Conservation (phyloP, 1,140 invertebrate genomes). For the Achroia grisella region DNA sequence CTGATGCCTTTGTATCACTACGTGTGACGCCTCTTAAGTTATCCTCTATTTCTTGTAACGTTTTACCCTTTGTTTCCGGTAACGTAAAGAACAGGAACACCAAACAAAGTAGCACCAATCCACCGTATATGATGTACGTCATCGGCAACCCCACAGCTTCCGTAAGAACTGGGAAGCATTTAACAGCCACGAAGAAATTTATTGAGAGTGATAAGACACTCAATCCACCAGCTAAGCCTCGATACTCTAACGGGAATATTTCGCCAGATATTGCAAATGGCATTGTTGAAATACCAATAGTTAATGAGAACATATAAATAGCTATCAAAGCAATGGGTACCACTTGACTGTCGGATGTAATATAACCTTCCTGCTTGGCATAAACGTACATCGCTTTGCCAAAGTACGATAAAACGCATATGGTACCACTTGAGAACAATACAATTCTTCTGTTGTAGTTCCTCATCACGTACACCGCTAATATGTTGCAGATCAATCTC, state of each 20-base stretch:
- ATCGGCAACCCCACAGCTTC: slow-evolving; percentile 35
- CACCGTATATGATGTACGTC: slow-evolving; percentile 50
- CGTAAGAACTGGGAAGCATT: slow-evolving; percentile 50
- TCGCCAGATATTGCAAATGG: slow-evolving; percentile 61
- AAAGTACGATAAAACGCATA: slow-evolving; percentile 52
- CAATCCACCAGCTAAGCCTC: slow-evolving; percentile 55
- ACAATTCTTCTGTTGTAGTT: slow-evolving; percentile 47
- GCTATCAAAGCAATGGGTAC: slow-evolving; percentile 47
- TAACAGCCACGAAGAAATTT: slow-evolving; percentile 57
- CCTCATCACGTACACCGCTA: slow-evolving; percentile 60
- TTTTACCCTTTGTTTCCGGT: slow-evolving; percentile 60
- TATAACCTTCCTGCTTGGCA: slow-evolving; percentile 26
- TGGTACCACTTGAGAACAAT: slow-evolving; percentile 38
- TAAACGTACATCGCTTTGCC: slow-evolving; percentile 48
- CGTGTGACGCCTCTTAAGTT: slow-evolving; percentile 34
- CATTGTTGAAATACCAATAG: slow-evolving; percentile 55
- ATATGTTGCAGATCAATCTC: slow-evolving; percentile 49
- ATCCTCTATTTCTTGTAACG: slow-evolving; percentile 60
- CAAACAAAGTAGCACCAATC: slow-evolving; percentile 36
- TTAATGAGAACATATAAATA: slow-evolving; percentile 58
- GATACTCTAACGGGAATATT: slow-evolving; percentile 57
- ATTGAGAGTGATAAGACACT: slow-evolving; percentile 46
- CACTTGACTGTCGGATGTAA: slow-evolving; percentile 42
- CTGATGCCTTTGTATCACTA: slow-evolving; percentile 26
- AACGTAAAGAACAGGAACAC: slow-evolving; percentile 43